A percentile compares a stretch with the other conserved stretches of the same genome.
Conservation (phyloP, 2,888 invertebrate genomes). For the Lysandra bellargus region DNA sequence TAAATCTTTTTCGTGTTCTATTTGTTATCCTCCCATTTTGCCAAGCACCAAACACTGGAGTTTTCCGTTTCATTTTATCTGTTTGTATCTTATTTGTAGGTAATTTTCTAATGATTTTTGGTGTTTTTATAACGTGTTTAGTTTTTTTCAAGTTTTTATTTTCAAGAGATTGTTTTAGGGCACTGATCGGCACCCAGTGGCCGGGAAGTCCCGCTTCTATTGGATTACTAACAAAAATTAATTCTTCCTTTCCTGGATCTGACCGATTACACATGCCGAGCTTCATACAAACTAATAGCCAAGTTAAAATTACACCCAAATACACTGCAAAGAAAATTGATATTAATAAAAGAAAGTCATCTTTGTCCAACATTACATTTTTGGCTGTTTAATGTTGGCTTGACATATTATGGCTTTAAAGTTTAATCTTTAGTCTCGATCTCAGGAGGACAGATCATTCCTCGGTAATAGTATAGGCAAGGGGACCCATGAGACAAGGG, state of each 20-base stretch:
- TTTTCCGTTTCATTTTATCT: background rate
- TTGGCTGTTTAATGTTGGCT: no score
- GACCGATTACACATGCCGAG: conserved; percentile 44
- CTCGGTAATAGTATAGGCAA: no score
- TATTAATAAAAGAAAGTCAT: background rate
- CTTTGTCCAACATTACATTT: no score
- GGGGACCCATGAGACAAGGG: no score
- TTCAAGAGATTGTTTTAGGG: conserved; percentile 52
- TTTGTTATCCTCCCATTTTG: background rate
- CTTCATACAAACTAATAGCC: conserved; percentile 44
- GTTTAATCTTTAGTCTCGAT: no score
- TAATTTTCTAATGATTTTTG: background rate
- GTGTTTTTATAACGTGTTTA: background rate
- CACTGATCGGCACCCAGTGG: conserved; percentile 54
- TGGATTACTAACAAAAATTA: conserved; percentile 53
- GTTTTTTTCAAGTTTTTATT: conserved; percentile 43
- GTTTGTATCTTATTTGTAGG: background rate
- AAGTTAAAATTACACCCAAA: conserved; percentile 43
- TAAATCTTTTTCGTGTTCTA: background rate
- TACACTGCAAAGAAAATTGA: conserved; percentile 48
- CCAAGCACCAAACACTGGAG: background rate
- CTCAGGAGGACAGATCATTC: no score
- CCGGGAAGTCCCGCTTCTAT: conserved; percentile 55
- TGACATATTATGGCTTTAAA: no score
- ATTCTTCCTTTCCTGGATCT: conserved; percentile 43